Base-by-base conservation (phyloP, 1,140 invertebrate species). In the Drosophila subpulchrella region DNA sequence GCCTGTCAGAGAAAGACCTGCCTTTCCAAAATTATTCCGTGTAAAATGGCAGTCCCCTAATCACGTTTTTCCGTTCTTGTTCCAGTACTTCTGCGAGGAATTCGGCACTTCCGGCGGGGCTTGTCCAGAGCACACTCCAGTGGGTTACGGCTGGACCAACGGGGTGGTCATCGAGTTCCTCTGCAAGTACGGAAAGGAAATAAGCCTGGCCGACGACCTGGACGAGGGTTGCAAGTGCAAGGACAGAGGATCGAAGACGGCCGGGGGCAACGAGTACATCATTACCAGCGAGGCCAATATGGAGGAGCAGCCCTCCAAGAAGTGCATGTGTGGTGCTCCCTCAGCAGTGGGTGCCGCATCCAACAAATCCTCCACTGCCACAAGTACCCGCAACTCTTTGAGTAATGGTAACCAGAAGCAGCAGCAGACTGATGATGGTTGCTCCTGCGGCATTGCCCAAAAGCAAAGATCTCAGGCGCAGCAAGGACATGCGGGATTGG, bases 61-160 rank as follows among this genome's bases (percentile, higher is more conserved):
- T 15, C 4, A 3, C 8, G 10, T n/a, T 32, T 30, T 2, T 20
- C 8, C 34, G 4, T 41, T 72, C 24, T 30, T 73, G 92, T 15
- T 94, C 93, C 13, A 99, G 95, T 98, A 98, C 78, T 95, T 95
- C 82, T 96, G 95, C 0, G 92, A 94, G 48, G 83, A 93, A 27
- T 94, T 94, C 0, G 97, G 97, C 3, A 90, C 93, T 10, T 94
- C 94, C n/a, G 97, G 97, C 0, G 95, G 95, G 8, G 97, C 97
- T 0, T 97, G 97, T 0, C 97, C 99, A 91, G 98, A 98, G 86
- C 92, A 92, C 0, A 95, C 97, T 0, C 97, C 98, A 91, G 94
- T 95, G 8, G 98, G 98, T 5, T 99, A 98, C 89, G 98, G 98
- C 1, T 99, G 98, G 98, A 97, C 97, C 0, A 99, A 98, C 90